A percentile compares a stretch with the other conserved stretches of the same genome.
Evolutionary conservation across 2,888 invertebrate species (phyloP).

Genomic region (Tholera decimalis): DNA sequence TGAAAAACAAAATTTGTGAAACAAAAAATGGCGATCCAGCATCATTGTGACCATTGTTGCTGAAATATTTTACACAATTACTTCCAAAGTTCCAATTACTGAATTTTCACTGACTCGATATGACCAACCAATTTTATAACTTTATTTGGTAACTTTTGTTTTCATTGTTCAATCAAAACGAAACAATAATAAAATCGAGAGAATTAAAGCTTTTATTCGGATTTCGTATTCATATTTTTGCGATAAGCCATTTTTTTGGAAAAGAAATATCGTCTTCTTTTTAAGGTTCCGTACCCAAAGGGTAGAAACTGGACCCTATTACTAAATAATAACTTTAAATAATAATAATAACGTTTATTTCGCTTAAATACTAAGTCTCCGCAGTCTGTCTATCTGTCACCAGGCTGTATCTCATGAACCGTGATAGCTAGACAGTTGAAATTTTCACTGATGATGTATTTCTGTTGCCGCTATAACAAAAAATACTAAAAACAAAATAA

Average conservation of each 20-base stretch:
- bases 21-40: slow-evolving; percentile 12
- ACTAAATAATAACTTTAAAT: no score
- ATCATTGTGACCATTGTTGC: slow-evolving; percentile 32
- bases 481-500: no score
- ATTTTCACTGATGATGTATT: no score
- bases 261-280: neutral
- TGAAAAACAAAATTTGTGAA: slow-evolving; percentile 1
- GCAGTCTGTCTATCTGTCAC: no score
- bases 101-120: slow-evolving; percentile 22
- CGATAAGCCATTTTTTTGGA: neutral
- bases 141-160: slow-evolving; percentile 7
- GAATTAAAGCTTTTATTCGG: slow-evolving; percentile 1
- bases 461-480: no score
- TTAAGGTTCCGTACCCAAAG: no score
- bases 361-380: no score
- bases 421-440: no score
- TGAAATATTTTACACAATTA: slow-evolving; percentile 37
- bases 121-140: slow-evolving; percentile 16
- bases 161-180: slow-evolving; percentile 40
- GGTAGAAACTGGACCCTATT: no score
- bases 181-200: slow-evolving; percentile 8
- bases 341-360: no score
- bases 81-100: slow-evolving; percentile 22
- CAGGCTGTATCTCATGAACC: no score
- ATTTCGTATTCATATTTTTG: neutral